Evolutionary conservation across 2,113 vertebrate genomes (phyloP), one percentile per base, ranked within the genome.

Genomic region (Anolis sagrei): DNA sequence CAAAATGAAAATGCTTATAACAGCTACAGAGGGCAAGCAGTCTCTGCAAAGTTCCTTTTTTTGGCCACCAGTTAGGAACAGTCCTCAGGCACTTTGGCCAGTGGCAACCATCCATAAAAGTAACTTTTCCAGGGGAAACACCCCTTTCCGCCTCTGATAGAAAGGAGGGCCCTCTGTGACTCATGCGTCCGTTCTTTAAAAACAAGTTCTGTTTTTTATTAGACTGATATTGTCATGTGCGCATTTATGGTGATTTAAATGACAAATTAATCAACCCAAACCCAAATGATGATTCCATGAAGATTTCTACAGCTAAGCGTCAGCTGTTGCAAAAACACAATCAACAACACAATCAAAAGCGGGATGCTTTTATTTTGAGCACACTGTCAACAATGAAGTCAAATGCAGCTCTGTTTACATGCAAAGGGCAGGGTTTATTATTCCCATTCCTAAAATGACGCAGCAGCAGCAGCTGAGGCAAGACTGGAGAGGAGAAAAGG

Each of bases 381-480:
- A 79, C 39, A 7, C 85, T 88, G 89, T 90, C 90, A 94, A 89
- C 90, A 86, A 85, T 78, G 72, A 86, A 74, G 79, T 89, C 90
- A 90, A 91, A 90, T 89, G 86, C 90, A 94, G 88, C 90, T 91
- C 87, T 93, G 92, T 93, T 94, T 93, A 89, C 0, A 0, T 77
- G 81, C 84, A 27, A 72, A 83, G 87, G 77, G 3, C 91, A 90
- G 83, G 91, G 87, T 93, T 94, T 95, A 92, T 95, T 93, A 92
- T 92, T 93, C 0, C 1, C 88, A 90, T 93, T 94, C 93, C 91
- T 93, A 92, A 93, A 88, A 92, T 93, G 93, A 94, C 91, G 91
- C 34, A 76, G 19, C 75, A 76, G 19, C 75, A 93, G 90, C 93
- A 90, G 32, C 69, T 5, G 70, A 82, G 49, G 9, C 3, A 32